A percentile compares a stretch with the other conserved stretches of the same genome.
Evolutionary conservation across 2,888 invertebrate species (phyloP).

Genomic region (Eulithis prunata): DNA sequence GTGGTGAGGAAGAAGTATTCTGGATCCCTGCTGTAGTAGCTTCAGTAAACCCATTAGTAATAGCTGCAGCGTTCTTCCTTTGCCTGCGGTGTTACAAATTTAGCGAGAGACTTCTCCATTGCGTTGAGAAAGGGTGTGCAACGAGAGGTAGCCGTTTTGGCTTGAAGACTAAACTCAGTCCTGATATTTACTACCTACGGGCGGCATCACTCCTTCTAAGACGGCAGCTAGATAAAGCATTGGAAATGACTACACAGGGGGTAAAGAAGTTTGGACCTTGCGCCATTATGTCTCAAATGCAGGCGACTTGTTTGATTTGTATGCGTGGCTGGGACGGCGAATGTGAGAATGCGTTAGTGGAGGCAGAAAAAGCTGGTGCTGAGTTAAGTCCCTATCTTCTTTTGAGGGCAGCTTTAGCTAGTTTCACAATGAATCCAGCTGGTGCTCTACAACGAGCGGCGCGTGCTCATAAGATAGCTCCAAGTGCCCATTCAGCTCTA

Average conservation of each 20-base stretch:
- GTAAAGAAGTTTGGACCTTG: slow-evolving; percentile 66
- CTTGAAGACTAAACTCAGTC: slow-evolving; percentile 37
- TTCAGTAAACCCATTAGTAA: slow-evolving; percentile 62
- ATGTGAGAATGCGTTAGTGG: slow-evolving; percentile 60
- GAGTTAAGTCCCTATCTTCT: slow-evolving; percentile 59
- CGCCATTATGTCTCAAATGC: slow-evolving; percentile 67
- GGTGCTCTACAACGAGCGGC: slow-evolving; percentile 71
- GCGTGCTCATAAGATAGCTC: slow-evolving; percentile 66
- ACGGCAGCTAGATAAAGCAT: slow-evolving; percentile 54
- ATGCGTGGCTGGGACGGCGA: slow-evolving; percentile 64
- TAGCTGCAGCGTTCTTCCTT: slow-evolving; percentile 75
- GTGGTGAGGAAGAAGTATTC: slow-evolving; percentile 72
- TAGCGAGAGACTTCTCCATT: slow-evolving; percentile 61
- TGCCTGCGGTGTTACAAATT: slow-evolving; percentile 72
- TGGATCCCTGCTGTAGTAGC: slow-evolving; percentile 65
- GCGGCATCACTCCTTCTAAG: slow-evolving; percentile 64
- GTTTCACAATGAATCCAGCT: slow-evolving; percentile 53
- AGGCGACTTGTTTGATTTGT: slow-evolving; percentile 58
- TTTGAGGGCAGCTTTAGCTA: slow-evolving; percentile 61
- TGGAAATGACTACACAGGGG: slow-evolving; percentile 54
- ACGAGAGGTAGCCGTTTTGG: slow-evolving; percentile 54
- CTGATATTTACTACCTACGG: slow-evolving; percentile 65
- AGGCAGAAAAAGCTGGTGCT: slow-evolving; percentile 65
- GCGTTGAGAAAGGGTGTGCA: slow-evolving; percentile 62
- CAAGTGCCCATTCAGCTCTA: slow-evolving; percentile 68